Evolutionary conservation across 1,140 invertebrate genomes (phyloP).

Genomic region (Drosophila willistoni): DNA sequence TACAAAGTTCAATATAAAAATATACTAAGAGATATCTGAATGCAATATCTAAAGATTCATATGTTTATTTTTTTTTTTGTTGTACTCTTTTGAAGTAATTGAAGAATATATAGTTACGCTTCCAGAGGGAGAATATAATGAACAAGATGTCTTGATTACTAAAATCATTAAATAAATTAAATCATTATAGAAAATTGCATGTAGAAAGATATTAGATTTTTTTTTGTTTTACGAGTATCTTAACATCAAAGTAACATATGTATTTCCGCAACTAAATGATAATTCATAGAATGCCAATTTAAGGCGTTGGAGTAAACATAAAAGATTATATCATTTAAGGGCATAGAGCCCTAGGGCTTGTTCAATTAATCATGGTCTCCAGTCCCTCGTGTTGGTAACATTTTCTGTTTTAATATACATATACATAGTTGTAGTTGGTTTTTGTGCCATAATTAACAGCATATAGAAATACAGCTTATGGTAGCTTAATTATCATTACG

Average conservation of each 20-base stretch:
- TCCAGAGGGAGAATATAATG: no score
- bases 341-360: not conserved
- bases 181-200: not conserved
- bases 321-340: not conserved
- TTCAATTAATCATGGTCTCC: not conserved
- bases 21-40: no score
- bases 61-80: no score
- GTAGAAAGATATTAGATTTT: no score
- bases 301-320: not conserved
- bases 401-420: slow-evolving; percentile 18
- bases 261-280: not conserved
- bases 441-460: slow-evolving; percentile 62
- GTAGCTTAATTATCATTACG: slow-evolving; percentile 51
- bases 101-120: no score
- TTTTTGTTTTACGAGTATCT: not conserved
- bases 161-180: no score
- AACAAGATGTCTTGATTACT: no score
- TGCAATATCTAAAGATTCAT: no score
- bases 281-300: not conserved
- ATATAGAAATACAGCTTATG: slow-evolving; percentile 38
- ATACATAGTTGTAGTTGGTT: slow-evolving; percentile 35
- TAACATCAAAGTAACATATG: not conserved
- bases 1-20: no score
- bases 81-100: no score
- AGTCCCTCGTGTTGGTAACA: not conserved